Evolutionary conservation across 1,140 invertebrate genomes (phyloP).

Genomic region (Micrasema longulum): DNA sequence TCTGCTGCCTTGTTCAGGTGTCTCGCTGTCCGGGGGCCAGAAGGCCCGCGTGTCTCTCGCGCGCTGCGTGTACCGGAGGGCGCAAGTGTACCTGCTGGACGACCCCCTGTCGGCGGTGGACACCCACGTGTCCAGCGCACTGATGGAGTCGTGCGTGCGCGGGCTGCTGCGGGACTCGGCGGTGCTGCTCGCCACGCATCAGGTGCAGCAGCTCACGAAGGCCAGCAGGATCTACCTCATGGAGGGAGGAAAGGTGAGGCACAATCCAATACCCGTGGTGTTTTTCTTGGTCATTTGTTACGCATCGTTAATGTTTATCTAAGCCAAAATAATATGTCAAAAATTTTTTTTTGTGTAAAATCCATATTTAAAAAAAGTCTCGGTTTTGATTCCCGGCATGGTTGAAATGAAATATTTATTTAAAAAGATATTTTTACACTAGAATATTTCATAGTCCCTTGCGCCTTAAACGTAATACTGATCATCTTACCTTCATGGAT

Average conservation of each 20-base stretch:
- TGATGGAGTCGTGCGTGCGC: constrained; percentile 56
- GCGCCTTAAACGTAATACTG: no score
- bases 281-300: no score
- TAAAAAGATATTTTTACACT: no score
- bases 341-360: no score
- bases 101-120: constrained; percentile 73
- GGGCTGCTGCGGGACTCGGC: constrained; percentile 61
- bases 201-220: constrained; percentile 70
- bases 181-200: constrained; percentile 74
- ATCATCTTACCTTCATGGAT: no score
- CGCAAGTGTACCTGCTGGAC: constrained; percentile 74
- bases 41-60: constrained; percentile 74
- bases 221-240: constrained; percentile 70
- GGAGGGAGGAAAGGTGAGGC: constrained; percentile 57
- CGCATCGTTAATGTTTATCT: no score
- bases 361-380: no score
- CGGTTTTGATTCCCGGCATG: no score
- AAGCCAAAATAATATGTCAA: no score
- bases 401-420: no score
- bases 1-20: no score
- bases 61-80: constrained; percentile 73
- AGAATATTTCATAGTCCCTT: no score
- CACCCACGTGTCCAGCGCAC: constrained; percentile 67
- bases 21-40: constrained; percentile 73
- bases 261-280: background rate